phyloP scores from a whole-genome alignment of 2,113 vertebrate species.

The Chrysemys picta region DNA sequence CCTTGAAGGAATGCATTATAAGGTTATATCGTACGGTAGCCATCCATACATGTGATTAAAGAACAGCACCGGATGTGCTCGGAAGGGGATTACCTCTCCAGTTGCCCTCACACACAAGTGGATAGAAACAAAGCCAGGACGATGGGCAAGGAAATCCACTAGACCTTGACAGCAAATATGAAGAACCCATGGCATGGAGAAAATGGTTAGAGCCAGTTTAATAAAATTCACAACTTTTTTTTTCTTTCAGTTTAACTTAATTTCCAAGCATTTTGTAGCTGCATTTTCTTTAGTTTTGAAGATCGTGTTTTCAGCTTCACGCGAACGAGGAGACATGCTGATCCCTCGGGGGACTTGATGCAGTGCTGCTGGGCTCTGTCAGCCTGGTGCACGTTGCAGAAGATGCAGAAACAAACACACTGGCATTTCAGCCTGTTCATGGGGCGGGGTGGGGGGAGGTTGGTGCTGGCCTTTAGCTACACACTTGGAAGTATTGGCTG shows the following conservation, averaged over 20 bases:
- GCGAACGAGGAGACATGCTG: neutral
- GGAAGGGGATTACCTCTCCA: neutral
- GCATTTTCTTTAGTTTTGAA: neutral
- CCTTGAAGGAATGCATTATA: neutral
- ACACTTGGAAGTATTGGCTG: neutral
- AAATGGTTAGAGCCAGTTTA: neutral
- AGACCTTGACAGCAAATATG: neutral
- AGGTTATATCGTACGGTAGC: neutral
- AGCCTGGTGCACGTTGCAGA: neutral
- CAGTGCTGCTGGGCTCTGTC: neutral
- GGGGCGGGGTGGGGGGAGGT: neutral
- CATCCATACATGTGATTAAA: neutral
- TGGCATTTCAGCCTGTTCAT: neutral
- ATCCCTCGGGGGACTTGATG: fast-evolving
- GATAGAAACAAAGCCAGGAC: neutral
- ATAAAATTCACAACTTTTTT: fast-evolving
- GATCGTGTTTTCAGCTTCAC: neutral
- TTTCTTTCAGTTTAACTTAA: neutral
- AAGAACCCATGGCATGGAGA: neutral
- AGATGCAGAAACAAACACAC: neutral
- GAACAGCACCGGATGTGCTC: neutral
- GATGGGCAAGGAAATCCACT: neutral
- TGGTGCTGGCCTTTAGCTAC: too few relatives aligned
- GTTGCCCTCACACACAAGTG: neutral
- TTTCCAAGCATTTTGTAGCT: neutral